Evolutionary conservation across 2,797 vertebrate species (phyloP), one percentile per base, ranked within the genome.

Genomic region (Capromys pilorides): DNA sequence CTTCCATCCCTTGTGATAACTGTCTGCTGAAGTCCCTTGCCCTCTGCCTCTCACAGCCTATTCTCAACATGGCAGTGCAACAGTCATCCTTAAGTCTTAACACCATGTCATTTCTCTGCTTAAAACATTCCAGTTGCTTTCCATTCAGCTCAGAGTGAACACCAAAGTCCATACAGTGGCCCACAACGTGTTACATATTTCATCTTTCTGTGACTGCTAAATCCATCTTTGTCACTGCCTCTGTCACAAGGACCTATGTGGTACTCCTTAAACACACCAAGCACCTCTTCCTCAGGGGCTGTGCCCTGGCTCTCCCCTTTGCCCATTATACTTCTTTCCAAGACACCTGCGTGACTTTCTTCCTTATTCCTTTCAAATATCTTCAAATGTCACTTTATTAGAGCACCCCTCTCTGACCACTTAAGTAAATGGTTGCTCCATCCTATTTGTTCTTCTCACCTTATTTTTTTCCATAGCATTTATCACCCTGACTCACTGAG

Each of bases 141-240:
- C n/a, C 54, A 92, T 49, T 94, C 80, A 77, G 28, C 59, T 92
- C 80, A 77, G 39, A 45, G 18, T 84, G 67, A 81, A 82, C 22
- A 13, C 14, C 45, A 21, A 79, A 28, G 2, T 84, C 9, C 71
- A 49, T 69, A n/a, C 11, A 67, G 9, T 75, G 51, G n/a, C 73
- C 59, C 19, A 21, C 18, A 57, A 36, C 81, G 24, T 45, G 66
- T 28, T 67, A 14, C 26, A 36, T 18, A 86, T 12, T 28, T 28
- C 28, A 12, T 45, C 26, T 82, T 22, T 64, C 36, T 10, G 66
- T 24, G 81, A 21, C 80, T 39, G 28, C 49, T 22, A 31, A 26
- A 45, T 31, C 57, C 33, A n/a, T 28, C 3, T 39, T 31, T 26
- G 28, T 79, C 57, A 9, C 49, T 10, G 4, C 6, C 59, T 39